Evolutionary conservation across 2,888 invertebrate genomes (phyloP), one percentile per base, ranked within the genome.

Genomic region (Lingula anatina): DNA sequence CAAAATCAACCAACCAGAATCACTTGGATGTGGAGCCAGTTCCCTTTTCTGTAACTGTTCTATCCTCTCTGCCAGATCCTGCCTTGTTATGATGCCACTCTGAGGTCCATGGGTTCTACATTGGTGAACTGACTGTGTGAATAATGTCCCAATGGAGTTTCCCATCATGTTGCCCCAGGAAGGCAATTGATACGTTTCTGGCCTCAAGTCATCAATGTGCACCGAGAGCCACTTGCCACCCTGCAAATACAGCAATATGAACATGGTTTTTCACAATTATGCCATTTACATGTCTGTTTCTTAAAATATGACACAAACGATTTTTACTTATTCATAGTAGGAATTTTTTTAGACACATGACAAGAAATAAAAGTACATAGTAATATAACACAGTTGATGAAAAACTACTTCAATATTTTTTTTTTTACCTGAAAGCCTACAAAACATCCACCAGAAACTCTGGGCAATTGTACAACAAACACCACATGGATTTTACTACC

Each of bases 191-290:
- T 50, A 46, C 36, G 54, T 55, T 20, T 53, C 50, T 12, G 55
- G 53, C 21, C 56, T 49, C 9, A 71, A 61, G 45, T 71, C 70
- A 57, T 71, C 71, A 23, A 71, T 63, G 44, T 71, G 71, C n/a
- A 65, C 63, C 12, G 65, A 69, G 31, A 64, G 61, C 71, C 71
- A 71, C 35, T 53, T 52, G 5, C 70, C 70, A 55, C 66, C 68
- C 68, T 70, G 42, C 12, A 47, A 47, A 28, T 25, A 23, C 46
- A 9, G 28, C 40, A 15, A 37, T 15, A 27, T 37, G 2, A 20
- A 15, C 15, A 21, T 5, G 18, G 15, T 20, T 21, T 3, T 5
- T 7, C 5, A 12, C 12, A 31, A 25, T 4, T 15, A 42, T 35
- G n/a, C 20, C 26, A 4, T 24, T 18, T 2, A 4, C 43, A 43